Evolutionary conservation across 2,113 vertebrate genomes (phyloP).

Genomic region (Cynopterus brachyotis): DNA sequence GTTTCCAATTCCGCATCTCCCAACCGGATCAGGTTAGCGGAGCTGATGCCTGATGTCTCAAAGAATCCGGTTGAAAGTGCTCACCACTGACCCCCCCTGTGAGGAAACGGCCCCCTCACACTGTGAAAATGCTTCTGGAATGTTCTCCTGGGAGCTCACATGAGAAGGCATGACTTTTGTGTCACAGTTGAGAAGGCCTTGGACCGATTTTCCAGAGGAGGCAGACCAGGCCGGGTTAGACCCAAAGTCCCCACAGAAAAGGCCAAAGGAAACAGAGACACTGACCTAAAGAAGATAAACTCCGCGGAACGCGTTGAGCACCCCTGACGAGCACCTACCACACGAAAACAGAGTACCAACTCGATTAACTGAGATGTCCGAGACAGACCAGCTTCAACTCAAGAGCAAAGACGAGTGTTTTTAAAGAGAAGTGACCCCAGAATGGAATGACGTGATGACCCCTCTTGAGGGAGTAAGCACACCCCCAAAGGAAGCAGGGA

Average conservation of each 20-base stretch:
- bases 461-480: not conserved
- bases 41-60: not conserved
- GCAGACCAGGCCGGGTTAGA: not conserved
- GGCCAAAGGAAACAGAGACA: not conserved
- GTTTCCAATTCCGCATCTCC: not conserved
- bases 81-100: not conserved
- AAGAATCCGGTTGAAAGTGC: not conserved
- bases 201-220: not conserved
- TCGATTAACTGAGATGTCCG: not conserved
- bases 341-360: not conserved
- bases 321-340: not conserved
- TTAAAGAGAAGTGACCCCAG: not conserved
- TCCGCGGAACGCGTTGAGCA: too few species aligned
- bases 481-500: not conserved
- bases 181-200: not conserved
- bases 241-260: not conserved
- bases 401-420: not conserved
- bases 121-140: not conserved
- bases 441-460: too few species aligned
- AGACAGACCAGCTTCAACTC: not conserved
- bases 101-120: not conserved
- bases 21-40: not conserved
- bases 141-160: not conserved
- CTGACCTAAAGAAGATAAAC: not conserved
- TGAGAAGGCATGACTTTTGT: not conserved